Conservation (phyloP, 2,797 vertebrate genomes). For the Danio choprae region DNA sequence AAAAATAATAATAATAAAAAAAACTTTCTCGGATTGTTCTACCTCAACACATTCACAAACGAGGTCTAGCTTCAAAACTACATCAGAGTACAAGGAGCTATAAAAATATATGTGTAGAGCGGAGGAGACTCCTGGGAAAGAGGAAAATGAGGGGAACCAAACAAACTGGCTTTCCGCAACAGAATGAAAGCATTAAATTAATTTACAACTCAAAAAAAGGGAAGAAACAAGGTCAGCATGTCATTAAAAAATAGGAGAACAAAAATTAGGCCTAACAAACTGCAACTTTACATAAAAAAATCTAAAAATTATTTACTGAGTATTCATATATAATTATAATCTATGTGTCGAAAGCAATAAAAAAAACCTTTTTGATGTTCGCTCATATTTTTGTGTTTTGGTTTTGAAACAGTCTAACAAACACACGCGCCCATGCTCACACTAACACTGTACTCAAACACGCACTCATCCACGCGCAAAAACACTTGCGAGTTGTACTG, state of each 20-base stretch:
- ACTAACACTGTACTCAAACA: slow-evolving; percentile 47
- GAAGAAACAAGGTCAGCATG: slow-evolving; percentile 53
- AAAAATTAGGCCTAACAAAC: slow-evolving; percentile 71
- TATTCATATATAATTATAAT: slow-evolving; percentile 84
- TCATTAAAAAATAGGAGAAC: slow-evolving; percentile 47
- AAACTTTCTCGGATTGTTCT: slow-evolving; percentile 78
- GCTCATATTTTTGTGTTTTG: slow-evolving; percentile 84
- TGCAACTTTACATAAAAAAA: slow-evolving; percentile 71
- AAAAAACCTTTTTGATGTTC: slow-evolving; percentile 81
- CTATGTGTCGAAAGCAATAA: slow-evolving; percentile 82
- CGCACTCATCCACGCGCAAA: slow-evolving; percentile 56
- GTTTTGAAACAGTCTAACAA: slow-evolving; percentile 84
- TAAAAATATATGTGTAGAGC: slow-evolving; percentile 83
- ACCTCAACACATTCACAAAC: slow-evolving; percentile 86
- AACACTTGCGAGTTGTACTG: slow-evolving; percentile 65
- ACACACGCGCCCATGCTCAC: slow-evolving; percentile 62
- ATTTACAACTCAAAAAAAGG: slow-evolving; percentile 71
- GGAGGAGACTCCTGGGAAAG: slow-evolving; percentile 70
- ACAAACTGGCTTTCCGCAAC: slow-evolving; percentile 48
- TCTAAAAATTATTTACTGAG: slow-evolving; percentile 82
- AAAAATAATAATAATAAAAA: slow-evolving; percentile 63
- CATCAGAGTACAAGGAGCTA: slow-evolving; percentile 83
- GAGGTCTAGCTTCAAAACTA: slow-evolving; percentile 85
- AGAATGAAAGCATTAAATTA: slow-evolving; percentile 77
- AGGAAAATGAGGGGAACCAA: slow-evolving; percentile 66